These are phyloP conservation scores for Grus americana DNA, from an alignment of 2,113 vertebrate genomes.

Conservation along the genomic window DNA sequence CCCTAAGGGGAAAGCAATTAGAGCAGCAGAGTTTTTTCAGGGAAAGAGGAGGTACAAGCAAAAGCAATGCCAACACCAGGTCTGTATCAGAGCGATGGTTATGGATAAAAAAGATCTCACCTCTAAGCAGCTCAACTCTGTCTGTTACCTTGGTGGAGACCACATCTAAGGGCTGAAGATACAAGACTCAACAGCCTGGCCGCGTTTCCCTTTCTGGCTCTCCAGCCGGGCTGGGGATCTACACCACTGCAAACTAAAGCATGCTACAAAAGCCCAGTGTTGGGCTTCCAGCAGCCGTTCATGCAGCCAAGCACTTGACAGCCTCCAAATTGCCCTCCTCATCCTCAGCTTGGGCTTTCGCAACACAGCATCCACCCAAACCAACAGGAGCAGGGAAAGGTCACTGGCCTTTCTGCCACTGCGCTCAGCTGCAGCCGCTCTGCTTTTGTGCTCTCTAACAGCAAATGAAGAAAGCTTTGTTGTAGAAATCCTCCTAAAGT, in stretches of 20 bases:
- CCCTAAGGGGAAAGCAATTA: not conserved
- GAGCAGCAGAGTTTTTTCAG: not conserved
- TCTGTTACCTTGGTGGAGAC: not conserved
- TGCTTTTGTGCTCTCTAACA: not conserved
- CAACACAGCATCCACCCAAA: not conserved
- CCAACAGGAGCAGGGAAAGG: not conserved
- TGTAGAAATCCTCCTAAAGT: not conserved
- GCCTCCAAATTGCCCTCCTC: not conserved
- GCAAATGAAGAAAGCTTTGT: not conserved
- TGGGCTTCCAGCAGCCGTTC: not conserved
- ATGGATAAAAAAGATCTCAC: not conserved
- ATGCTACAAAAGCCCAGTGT: not conserved
- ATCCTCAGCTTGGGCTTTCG: not conserved
- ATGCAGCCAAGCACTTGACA: not conserved
- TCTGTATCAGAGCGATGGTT: not conserved
- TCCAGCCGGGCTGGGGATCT: not conserved
- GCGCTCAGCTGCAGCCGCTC: not conserved
- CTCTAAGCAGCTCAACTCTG: not conserved
- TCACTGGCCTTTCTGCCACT: not conserved
- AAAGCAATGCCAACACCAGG: not conserved
- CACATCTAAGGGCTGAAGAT: rapidly evolving
- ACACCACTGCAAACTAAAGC: not conserved
- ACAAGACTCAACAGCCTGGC: not conserved
- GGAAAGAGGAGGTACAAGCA: not conserved
- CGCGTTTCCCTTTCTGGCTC: not conserved